Evolutionary conservation across 2,888 invertebrate species (phyloP), one percentile per base, ranked within the genome.

Genomic region (Subacronicta megacephala): DNA sequence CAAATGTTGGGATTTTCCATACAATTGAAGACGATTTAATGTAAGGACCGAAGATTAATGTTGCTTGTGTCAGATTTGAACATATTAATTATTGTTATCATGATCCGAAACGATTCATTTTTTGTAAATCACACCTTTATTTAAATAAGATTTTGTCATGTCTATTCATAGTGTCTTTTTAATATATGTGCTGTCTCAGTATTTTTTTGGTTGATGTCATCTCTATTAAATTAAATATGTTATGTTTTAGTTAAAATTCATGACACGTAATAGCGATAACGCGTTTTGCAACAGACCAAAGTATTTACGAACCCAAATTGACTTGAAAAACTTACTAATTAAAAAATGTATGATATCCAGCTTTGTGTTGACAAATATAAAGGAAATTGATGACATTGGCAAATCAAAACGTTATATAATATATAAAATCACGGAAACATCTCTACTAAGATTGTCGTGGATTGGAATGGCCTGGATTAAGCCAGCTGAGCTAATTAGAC

Each of bases 81-180:
- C 64, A 42, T 23, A 66, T 62, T 63, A 60, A 74, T 75, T 65
- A 58, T 55, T 37, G 42, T 36, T 65, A 43, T 49, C 56, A 45
- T 57, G 38, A 7, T 50, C 12, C 18, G 13, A 37, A 42, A 17
- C 35, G 40, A 50, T 31, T 20, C 61, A 15, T 71, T 71, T 62
- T 54, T 71, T 63, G 29, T 60, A 58, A 58, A 67, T 54, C 71
- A 40, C 56, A 18, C 55, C 47, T 71, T 56, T 51, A 62, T 66
- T 66, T 53, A 58, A 62, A 69, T 69, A 40, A 46, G 37, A 37
- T 57, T 65, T 47, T 62, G 71, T 67, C 73, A 74, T 60, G 12
- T 40, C 54, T 72, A 66, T 65, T 72, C 42, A 53, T 70, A 62
- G 75, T 15, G 45, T 40, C 41, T 37, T 59, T 53, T 37, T 41